phyloP scores from a whole-genome alignment of 1,140 invertebrate species.

The Hydropsyche tenuis region DNA sequence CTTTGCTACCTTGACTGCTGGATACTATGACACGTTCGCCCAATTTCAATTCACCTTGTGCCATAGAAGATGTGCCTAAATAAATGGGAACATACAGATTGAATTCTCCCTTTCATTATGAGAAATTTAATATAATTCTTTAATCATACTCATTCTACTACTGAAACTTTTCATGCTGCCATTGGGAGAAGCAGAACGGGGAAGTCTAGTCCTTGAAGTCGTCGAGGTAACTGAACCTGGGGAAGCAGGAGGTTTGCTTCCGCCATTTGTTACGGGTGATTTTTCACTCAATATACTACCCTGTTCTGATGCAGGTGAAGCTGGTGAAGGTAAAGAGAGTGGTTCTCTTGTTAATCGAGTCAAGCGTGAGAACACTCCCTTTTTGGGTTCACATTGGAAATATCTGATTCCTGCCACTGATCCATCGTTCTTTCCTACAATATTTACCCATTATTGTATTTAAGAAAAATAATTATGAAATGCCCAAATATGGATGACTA shows the following conservation, averaged over 20 bases:
- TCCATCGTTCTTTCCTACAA: slow-evolving; percentile 94
- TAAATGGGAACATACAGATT: slow-evolving; percentile 25
- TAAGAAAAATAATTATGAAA: neutral
- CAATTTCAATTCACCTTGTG: slow-evolving; percentile 71
- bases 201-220: slow-evolving; percentile 53
- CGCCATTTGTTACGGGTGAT: slow-evolving; percentile 24
- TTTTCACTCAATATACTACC: slow-evolving; percentile 54
- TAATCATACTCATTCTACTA: slow-evolving; percentile 61
- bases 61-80: slow-evolving; percentile 70
- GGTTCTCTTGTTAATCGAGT: slow-evolving; percentile 84
- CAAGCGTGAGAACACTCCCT: slow-evolving; percentile 91
- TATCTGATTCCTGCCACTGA: slow-evolving; percentile 90
- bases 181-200: slow-evolving; percentile 55
- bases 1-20: slow-evolving; percentile 81
- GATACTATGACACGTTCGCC: slow-evolving; percentile 93
- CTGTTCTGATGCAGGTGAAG: slow-evolving; percentile 58
- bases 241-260: slow-evolving; percentile 35
- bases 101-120: neutral
- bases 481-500: slow-evolving; percentile 36
- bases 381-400: slow-evolving; percentile 93
- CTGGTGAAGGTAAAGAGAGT: slow-evolving; percentile 58
- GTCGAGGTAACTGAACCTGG: slow-evolving; percentile 53
- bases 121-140: neutral
- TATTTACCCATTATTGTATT: slow-evolving; percentile 15
- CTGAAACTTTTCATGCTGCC: slow-evolving; percentile 61